Evolutionary conservation across 2,797 vertebrate species (phyloP).

Genomic region (Chloroceryle inda): DNA sequence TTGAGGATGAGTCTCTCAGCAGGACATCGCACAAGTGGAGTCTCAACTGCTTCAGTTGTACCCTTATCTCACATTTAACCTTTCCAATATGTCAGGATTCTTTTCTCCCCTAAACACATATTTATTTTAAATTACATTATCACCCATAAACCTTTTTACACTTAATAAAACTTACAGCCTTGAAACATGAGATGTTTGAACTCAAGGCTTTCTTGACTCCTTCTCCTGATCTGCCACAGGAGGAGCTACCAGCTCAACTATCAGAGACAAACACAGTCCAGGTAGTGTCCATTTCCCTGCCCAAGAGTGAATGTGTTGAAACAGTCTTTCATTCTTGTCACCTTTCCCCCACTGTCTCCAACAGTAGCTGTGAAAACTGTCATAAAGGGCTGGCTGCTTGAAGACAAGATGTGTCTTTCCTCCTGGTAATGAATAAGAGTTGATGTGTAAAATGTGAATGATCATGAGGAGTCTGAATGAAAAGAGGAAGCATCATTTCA

Average conservation of each 20-base stretch:
- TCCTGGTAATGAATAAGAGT: neutral
- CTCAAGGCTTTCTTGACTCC: neutral
- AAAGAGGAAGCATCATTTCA: neutral
- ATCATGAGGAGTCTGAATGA: neutral
- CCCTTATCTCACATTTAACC: neutral
- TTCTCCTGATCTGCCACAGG: neutral
- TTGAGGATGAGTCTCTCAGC: neutral
- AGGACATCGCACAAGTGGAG: accelerated
- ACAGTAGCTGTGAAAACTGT: neutral
- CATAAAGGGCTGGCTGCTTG: neutral
- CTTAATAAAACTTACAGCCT: neutral
- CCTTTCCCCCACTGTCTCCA: neutral
- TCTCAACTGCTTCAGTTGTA: neutral
- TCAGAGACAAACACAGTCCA: neutral
- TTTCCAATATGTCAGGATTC: neutral
- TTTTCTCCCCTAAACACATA: neutral
- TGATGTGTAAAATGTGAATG: neutral
- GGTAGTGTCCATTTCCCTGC: neutral
- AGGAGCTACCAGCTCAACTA: neutral
- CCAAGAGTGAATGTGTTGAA: neutral
- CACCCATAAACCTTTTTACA: neutral
- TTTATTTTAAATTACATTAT: neutral
- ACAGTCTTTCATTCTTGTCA: neutral
- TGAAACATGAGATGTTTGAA: neutral
- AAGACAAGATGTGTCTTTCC: neutral